phyloP scores from a whole-genome alignment of 2,797 vertebrate species.

The Lerista edwardsae region DNA sequence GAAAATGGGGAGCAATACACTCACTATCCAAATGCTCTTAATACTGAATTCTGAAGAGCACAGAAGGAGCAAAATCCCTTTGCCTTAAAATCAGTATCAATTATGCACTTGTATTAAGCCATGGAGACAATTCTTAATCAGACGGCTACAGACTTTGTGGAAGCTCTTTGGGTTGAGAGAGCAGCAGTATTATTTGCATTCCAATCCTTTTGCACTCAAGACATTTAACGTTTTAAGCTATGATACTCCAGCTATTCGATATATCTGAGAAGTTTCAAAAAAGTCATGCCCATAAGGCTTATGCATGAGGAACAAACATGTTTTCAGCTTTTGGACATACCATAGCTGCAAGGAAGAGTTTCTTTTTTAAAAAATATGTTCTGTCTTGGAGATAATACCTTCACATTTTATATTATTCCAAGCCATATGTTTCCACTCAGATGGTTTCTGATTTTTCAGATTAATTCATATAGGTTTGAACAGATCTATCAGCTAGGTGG shows the following conservation, averaged over 20 bases:
- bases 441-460: background rate
- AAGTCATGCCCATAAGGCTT: background rate
- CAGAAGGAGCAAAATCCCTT: conserved; percentile 38
- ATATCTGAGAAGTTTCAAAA: background rate
- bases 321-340: background rate
- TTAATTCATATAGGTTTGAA: conserved; percentile 9
- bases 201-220: background rate
- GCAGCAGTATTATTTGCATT: background rate
- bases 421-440: background rate
- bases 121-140: conserved; percentile 41
- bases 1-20: conserved; percentile 8
- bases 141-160: background rate
- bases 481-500: background rate
- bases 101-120: conserved; percentile 10
- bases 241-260: background rate
- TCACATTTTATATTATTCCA: background rate
- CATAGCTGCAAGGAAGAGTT: conserved; percentile 12
- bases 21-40: conserved; percentile 22
- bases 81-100: conserved; percentile 41
- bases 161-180: conserved; percentile 29
- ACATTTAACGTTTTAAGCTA: conserved; percentile 26
- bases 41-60: background rate
- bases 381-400: conserved; percentile 1
- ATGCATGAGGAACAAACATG: background rate
- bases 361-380: conserved; percentile 17